Evolutionary conservation across 2,113 vertebrate species (phyloP).

Genomic region (Hoplias malabaricus): DNA sequence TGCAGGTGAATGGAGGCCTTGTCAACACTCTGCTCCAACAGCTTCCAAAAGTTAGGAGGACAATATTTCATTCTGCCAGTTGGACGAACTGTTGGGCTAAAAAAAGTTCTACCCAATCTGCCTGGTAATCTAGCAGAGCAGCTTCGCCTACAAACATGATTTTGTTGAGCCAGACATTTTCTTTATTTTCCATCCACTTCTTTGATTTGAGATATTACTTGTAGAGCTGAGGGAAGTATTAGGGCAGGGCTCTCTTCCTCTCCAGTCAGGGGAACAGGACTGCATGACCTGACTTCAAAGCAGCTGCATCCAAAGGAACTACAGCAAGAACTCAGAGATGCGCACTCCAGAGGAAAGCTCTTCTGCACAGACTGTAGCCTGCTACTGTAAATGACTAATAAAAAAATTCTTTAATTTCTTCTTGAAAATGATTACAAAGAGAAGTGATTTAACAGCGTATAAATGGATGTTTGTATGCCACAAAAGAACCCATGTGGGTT

Average conservation of each 20-base stretch:
- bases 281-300: slow-evolving; percentile 26
- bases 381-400: background rate
- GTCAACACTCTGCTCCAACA: background rate
- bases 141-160: background rate
- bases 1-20: background rate
- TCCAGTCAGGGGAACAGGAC: slow-evolving; percentile 4
- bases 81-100: background rate
- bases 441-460: background rate
- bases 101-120: background rate
- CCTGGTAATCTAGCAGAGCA: background rate
- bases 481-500: background rate
- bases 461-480: background rate
- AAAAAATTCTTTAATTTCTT: slow-evolving; percentile 8
- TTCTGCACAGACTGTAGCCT: background rate
- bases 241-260: background rate
- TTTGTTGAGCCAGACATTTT: background rate
- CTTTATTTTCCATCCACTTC: background rate
- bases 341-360: background rate
- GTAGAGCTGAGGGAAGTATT: background rate
- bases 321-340: background rate
- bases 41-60: background rate
- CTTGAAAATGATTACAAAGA: slow-evolving; percentile 5
- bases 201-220: slow-evolving; percentile 1
- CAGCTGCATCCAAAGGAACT: background rate
- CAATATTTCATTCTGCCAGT: background rate